phyloP scores from a whole-genome alignment of 2,113 vertebrate genomes.

The Galemys pyrenaicus region DNA sequence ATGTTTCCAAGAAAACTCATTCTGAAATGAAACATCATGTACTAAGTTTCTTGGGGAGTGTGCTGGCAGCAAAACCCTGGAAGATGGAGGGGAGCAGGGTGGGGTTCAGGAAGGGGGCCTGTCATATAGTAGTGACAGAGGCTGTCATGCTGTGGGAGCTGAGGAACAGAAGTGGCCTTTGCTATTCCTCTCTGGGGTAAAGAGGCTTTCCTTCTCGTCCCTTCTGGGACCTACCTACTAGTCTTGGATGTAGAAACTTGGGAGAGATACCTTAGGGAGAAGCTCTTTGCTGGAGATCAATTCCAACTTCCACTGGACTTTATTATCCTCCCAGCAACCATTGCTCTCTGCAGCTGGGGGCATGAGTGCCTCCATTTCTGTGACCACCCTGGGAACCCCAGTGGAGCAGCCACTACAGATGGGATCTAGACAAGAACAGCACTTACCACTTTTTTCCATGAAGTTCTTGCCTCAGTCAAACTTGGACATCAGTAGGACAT shows the following conservation, averaged over 20 bases:
- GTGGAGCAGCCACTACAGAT: no score
- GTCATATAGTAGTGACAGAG: neutral
- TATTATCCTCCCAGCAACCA: neutral
- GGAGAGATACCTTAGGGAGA: neutral
- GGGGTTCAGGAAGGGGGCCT: neutral
- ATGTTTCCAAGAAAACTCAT: neutral
- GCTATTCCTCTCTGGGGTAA: neutral
- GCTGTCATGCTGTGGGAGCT: neutral
- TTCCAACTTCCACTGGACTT: neutral
- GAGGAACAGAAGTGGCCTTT: neutral
- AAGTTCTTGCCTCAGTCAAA: neutral
- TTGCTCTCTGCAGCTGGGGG: neutral
- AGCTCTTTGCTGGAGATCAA: neutral
- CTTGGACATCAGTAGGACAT: neutral
- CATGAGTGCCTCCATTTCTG: neutral
- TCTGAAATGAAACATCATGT: neutral
- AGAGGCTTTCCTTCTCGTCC: neutral
- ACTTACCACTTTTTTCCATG: neutral
- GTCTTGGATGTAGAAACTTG: neutral
- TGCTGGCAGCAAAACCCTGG: neutral
- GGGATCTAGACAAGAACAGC: neutral
- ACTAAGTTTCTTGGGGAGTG: neutral
- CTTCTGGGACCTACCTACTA: neutral
- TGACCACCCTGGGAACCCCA: neutral
- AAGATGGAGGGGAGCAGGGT: neutral